Conservation (phyloP, 2,113 vertebrate genomes). For the Rhynchomys soricoides region DNA sequence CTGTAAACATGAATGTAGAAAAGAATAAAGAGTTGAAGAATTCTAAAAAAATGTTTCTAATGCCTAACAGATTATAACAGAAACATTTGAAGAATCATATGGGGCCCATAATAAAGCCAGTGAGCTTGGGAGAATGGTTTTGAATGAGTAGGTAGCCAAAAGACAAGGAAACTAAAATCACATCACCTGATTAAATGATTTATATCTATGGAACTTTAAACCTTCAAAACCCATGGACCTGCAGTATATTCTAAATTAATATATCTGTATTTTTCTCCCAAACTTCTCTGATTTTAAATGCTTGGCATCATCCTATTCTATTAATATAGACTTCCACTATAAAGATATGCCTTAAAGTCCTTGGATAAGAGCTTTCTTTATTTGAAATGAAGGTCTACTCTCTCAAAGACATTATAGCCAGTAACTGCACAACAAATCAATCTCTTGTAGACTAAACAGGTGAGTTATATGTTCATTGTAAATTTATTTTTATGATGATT, state of each 20-base stretch:
- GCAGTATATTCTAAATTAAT: background rate
- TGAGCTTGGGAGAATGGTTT: background rate
- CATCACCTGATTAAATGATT: background rate
- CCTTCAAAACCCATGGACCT: background rate
- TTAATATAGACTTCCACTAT: conserved; percentile 35
- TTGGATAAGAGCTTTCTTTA: conserved; percentile 20
- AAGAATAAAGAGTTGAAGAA: background rate
- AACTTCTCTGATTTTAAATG: conserved; percentile 30
- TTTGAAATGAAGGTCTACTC: conserved; percentile 49
- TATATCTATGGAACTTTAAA: conserved; percentile 13
- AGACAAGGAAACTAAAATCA: background rate
- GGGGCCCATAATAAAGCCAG: background rate
- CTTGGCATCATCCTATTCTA: background rate
- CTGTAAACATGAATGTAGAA: background rate
- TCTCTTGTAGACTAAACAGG: conserved; percentile 53
- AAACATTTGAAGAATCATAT: background rate
- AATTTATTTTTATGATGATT: conserved; percentile 60
- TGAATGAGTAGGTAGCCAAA: background rate
- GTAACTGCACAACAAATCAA: conserved; percentile 63
- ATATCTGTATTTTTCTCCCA: background rate
- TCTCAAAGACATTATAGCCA: conserved; percentile 50
- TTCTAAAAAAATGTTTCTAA: background rate
- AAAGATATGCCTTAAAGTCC: conserved; percentile 25
- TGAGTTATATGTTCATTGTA: conserved; percentile 59
- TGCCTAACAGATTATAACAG: background rate